Conservation (phyloP, 2,888 invertebrate genomes). For the Aplocera efformata region DNA sequence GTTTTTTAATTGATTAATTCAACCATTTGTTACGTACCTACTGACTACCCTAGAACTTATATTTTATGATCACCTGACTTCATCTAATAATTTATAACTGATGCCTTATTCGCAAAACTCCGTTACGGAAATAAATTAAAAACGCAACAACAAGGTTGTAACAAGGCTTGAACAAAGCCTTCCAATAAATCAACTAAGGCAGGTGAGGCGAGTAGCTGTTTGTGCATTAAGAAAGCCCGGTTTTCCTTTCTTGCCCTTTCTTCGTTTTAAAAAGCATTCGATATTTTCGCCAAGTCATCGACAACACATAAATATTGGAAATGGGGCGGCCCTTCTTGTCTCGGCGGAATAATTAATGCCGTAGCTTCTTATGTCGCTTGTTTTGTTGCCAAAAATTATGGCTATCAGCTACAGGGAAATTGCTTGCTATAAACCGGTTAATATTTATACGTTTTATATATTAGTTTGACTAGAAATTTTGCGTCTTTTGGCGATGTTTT, state of each 20-base stretch:
- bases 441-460: background rate
- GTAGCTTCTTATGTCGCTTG: constrained; percentile 71
- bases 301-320: constrained; percentile 81
- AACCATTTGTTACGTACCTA: too few species aligned
- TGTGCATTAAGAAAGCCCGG: constrained; percentile 78
- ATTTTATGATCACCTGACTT: too few species aligned
- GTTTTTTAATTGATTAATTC: too few species aligned
- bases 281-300: constrained; percentile 79
- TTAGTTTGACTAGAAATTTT: constrained; percentile 7
- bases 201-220: constrained; percentile 75
- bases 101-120: constrained; percentile 61
- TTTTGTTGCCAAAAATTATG: constrained; percentile 70
- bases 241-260: constrained; percentile 77
- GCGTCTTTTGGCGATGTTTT: background rate
- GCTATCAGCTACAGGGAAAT: constrained; percentile 45
- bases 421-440: constrained; percentile 45
- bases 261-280: constrained; percentile 80
- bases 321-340: constrained; percentile 78
- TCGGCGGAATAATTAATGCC: constrained; percentile 76
- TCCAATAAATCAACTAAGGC: constrained; percentile 76
- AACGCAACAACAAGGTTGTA: constrained; percentile 80
- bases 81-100: too few species aligned
- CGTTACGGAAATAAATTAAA: constrained; percentile 76
- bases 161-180: constrained; percentile 74
- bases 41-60: too few species aligned